phyloP scores from a whole-genome alignment of 2,113 vertebrate species.

The Dromiciops gliroides region DNA sequence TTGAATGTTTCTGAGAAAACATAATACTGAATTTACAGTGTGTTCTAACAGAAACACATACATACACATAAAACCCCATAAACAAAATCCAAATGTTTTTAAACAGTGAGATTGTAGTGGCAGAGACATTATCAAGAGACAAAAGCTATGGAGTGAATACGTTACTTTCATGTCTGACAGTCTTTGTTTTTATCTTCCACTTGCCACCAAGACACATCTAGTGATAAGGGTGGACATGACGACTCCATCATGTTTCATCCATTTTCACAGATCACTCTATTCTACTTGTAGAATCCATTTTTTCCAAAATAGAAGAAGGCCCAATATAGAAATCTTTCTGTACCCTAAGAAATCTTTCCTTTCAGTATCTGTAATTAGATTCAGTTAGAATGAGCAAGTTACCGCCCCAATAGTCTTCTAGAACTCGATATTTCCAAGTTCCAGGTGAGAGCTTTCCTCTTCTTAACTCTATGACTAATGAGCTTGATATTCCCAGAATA shows the following conservation, averaged over 20 bases:
- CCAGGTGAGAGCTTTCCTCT: not conserved
- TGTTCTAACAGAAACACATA: not conserved
- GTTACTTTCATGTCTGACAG: not conserved
- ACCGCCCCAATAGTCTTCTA: not conserved
- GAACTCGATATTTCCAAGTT: not conserved
- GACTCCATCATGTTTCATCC: not conserved
- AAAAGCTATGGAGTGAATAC: not conserved
- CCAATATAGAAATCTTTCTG: not conserved
- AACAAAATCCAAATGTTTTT: not conserved
- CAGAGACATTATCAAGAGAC: not conserved
- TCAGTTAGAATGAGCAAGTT: not conserved
- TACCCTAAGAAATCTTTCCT: not conserved
- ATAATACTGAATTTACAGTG: not conserved
- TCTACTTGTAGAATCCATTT: not conserved
- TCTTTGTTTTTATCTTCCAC: not conserved
- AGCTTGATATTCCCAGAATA: not conserved
- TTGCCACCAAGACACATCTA: not conserved
- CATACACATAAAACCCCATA: not conserved
- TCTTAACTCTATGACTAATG: not conserved
- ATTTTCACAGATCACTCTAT: not conserved
- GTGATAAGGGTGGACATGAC: not conserved
- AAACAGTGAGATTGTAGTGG: not conserved
- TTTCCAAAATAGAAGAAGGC: not conserved
- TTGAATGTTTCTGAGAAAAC: not conserved
- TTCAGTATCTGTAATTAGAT: not conserved